Evolutionary conservation across 2,888 invertebrate genomes (phyloP), one percentile per base, ranked within the genome.

Genomic region (Lasiommata megera): DNA sequence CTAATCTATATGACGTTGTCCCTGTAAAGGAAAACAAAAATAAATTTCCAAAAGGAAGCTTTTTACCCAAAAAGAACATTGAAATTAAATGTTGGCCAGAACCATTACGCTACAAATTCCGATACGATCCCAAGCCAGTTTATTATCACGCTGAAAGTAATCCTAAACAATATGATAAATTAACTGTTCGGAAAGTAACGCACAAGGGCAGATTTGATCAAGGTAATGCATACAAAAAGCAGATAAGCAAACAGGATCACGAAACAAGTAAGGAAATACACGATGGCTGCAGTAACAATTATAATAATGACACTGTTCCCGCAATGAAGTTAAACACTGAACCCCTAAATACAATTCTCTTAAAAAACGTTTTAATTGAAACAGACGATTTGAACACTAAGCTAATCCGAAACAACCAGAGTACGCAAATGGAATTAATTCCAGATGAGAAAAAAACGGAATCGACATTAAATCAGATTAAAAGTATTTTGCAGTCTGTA

Each of bases 401-500:
- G 43, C 11, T 41, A 16, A 8, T 43, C 17, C 6, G 48, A 8
- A 48, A 34, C 23, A 53, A 56, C 9, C 48, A 46, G 34, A 50
- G 53, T 16, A 56, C 50, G 7, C 61, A 56, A 28, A 62, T 68
- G 6, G 72, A 74, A 59, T 56, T 70, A 18, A 67, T 69, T 28
- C 16, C 59, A 31, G 37, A 54, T 9, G 61, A 60, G 7, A 74
- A 78, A 41, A 85, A 80, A 72, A 84, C 86, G 12, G 82, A 84
- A 63, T 68, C 67, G 12, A 82, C 84, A 6, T 69, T 89, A 16
- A 78, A 81, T 63, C 83, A 88, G 71, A 88, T 88, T 48, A 88
- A 88, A 67, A 73, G 50, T 62, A 86, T 88, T 57, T 67, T 89
- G 34, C 82, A 87, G 63, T 76, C 82, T 0, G 87, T 89, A 6